A percentile compares a stretch with the other conserved stretches of the same genome.
These are phyloP conservation scores for Plusia festucae DNA, from an alignment of 2,888 invertebrate species.

Conservation along the genomic window DNA sequence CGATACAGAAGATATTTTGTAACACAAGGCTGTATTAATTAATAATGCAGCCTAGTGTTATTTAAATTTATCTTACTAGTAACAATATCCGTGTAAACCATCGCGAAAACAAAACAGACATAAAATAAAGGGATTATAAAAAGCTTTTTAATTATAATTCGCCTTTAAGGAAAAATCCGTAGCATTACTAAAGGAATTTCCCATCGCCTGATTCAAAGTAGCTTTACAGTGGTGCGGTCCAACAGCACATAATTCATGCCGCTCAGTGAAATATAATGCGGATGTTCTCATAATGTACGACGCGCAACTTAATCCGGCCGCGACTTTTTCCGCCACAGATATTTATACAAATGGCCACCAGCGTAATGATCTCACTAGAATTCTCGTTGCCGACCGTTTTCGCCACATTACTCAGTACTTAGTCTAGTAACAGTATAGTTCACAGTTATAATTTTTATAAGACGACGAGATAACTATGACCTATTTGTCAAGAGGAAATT, in stretches of 20 bases:
- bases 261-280: slow-evolving; percentile 85
- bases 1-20: no score
- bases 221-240: slow-evolving; percentile 77
- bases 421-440: slow-evolving; percentile 38
- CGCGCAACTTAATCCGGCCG: slow-evolving; percentile 82
- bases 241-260: slow-evolving; percentile 82
- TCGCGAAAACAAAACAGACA: slow-evolving; percentile 24
- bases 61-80: no score
- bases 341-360: slow-evolving; percentile 75
- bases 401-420: slow-evolving; percentile 54
- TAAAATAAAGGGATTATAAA: slow-evolving; percentile 43
- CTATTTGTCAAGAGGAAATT: slow-evolving; percentile 26
- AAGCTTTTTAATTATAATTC: slow-evolving; percentile 44
- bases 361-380: slow-evolving; percentile 68
- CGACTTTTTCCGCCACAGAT: slow-evolving; percentile 80
- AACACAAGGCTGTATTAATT: not conserved
- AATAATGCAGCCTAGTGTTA: no score
- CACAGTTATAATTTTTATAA: no score
- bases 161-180: slow-evolving; percentile 54
- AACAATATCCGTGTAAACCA: slow-evolving; percentile 3
- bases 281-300: slow-evolving; percentile 86
- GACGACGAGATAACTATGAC: slow-evolving; percentile 36
- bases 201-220: slow-evolving; percentile 77
- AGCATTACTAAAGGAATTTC: slow-evolving; percentile 66
- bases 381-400: slow-evolving; percentile 61